Evolutionary conservation across 2,888 invertebrate species (phyloP), one percentile per base, ranked within the genome.

Genomic region (Proisotoma minuta): DNA sequence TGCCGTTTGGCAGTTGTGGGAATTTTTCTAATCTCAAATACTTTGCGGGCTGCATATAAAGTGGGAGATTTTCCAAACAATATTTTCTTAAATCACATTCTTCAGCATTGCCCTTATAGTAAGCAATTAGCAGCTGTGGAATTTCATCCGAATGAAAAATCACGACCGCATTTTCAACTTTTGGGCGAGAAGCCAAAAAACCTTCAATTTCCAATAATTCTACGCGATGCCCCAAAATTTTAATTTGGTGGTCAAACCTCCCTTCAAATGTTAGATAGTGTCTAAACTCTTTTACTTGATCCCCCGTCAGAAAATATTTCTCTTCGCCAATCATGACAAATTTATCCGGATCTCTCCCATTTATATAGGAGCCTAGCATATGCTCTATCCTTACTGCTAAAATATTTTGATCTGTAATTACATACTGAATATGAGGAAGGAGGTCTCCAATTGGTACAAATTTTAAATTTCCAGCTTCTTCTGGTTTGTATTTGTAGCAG

Each of bases 151-250:
- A 8, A 8, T 34, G 8, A 34, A 34, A 34, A 34, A 34, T 15
- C 8, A 34, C 34, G 34, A 15, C 34, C 8, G 8, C 8, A 10
- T 34, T 34, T 34, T 34, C 15, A 8, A 34, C 34, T 15, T 15
- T 15, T 34, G 34, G 15, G 15, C 5, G 23, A 4, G 22, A 24
- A 24, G 22, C 5, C 4, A 50, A 22, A 5, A 50, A 20, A 3
- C 50, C 8, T 24, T 50, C 50, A 22, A 50, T 50, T 50, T 50
- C 50, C 4, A 50, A 24, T 8, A 50, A 15, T 50, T 50, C 50
- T 15, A 50, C 23, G 3, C 50, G 50, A 22, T 50, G 50, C 23
- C 50, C 50, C 24, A 50, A 22, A 20, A 50, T 24, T 50, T 50
- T 50, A 3, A 50, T 15, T 22, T 50, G 50, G 23, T 50, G 20